Conservation (phyloP, 2,797 vertebrate genomes). For the Echeneis naucrates region DNA sequence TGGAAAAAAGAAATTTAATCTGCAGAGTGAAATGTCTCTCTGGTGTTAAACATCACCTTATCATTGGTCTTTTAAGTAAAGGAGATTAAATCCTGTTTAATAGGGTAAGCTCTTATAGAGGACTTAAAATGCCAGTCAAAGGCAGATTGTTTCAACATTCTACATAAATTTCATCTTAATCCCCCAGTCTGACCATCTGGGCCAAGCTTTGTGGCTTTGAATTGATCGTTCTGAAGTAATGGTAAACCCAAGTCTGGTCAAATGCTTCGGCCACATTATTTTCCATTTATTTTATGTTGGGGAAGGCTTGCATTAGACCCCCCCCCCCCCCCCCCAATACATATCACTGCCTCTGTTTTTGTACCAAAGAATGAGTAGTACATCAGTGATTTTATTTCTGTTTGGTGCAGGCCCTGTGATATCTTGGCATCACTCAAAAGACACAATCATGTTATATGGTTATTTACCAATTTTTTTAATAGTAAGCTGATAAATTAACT, state of each 20-base stretch:
- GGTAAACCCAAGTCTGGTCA: constrained; percentile 38
- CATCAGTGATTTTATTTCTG: too few relatives aligned
- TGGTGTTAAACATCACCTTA: constrained; percentile 35
- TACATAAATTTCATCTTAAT: constrained; percentile 75
- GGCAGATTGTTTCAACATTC: constrained; percentile 61
- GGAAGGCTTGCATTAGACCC: not conserved
- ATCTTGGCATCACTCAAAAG: too few relatives aligned
- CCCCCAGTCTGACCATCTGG: constrained; percentile 71
- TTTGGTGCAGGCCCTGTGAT: too few relatives aligned
- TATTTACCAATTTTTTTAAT: too few relatives aligned
- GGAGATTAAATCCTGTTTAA: constrained; percentile 55
- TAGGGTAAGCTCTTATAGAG: constrained; percentile 36
- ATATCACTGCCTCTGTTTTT: too few relatives aligned
- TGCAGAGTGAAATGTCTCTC: constrained; percentile 11
- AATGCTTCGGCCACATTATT: constrained; percentile 4
- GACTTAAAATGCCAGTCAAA: constrained; percentile 50
- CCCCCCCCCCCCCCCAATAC: too few relatives aligned
- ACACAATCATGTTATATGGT: too few relatives aligned
- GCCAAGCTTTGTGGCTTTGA: constrained; percentile 54
- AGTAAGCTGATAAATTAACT: too few relatives aligned
- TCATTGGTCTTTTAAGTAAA: constrained; percentile 43
- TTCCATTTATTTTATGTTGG: not conserved
- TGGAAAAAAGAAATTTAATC: not conserved
- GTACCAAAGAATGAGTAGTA: too few relatives aligned
- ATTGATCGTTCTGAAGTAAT: constrained; percentile 51